Base-by-base conservation (phyloP, 2,797 vertebrate genomes). In the Manis pentadactyla region DNA sequence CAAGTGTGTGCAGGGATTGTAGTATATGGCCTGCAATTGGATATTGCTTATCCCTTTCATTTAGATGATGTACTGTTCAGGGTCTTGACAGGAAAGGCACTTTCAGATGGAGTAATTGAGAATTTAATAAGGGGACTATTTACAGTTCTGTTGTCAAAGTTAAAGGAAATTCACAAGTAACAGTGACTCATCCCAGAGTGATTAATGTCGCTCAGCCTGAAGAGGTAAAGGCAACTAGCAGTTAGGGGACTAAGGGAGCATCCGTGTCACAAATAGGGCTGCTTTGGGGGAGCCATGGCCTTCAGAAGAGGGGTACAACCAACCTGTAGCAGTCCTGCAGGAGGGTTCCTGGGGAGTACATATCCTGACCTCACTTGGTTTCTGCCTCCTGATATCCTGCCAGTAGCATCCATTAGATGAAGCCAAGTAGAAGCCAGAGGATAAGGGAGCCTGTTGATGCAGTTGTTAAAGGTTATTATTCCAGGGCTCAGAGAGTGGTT, bases 81-180 rank as follows among this genome's bases (percentile, higher is more conserved):
- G 66, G 31, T 87, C 66, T 51, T 87, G 6, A 34, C 27, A 79
- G 42, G n/a, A 96, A 85, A 87, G 39, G 51, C 42, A 14, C 29
- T 29, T 78, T 94, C 31, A 57, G 27, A 27, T 64, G 49, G 55
- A 87, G 2, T 49, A 73, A 63, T 46, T 42, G 17, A 93, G 77
- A 79, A 18, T 66, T 97, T 63, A 87, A 84, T 92, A 84, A 93
- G 64, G 51, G 61, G 23, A 19, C 53, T 92, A 6, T 87, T 89
- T 84, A 66, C 10, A 71, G 18, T 61, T 81, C 53, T 92, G 68
- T 69, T 73, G 37, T 95, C 53, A 53, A n/a, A 55, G 53, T 66
- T 89, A 89, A 90, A 94, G 49, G 63, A 87, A 77, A 63, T 84
- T 87, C 71, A 53, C 31, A 77, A 87, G 57, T 37, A 2, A 6